Evolutionary conservation across 2,113 vertebrate species (phyloP), one percentile per base, ranked within the genome.

Genomic region (Opisthocomus hoazin): DNA sequence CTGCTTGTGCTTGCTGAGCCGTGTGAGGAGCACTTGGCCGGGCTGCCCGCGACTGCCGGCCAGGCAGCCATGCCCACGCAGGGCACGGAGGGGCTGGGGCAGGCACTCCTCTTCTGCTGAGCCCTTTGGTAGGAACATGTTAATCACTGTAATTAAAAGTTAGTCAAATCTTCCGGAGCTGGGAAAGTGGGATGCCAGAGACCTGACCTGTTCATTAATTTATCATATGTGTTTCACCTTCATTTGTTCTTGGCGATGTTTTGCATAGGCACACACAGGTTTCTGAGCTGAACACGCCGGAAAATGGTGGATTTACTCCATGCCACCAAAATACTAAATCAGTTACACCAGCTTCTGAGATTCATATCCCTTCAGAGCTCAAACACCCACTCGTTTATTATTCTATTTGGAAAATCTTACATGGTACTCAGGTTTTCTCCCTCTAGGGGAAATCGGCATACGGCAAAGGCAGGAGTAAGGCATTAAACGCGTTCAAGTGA

Each of bases 381-480:
- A 69, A 74, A 88, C 66, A 86, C 79, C 64, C 76, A 77, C 83
- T 81, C 19, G 4, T 95, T 91, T 84, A 94, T 96, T 94, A 92
- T 79, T 96, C 77, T 94, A 17, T 91, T 94, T 87, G 80, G 89
- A 92, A 95, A 94, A 87, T 79, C 53, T 71, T 82, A 29, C n/a
- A 79, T 12, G 37, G 50, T 80, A 45, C 64, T 93, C 66, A 34
- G 76, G 54, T 61, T 84, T 94, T 73, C 61, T 91, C 74, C 84
- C 91, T 82, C 81, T 56, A 74, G 81, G 65, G 41, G 19, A 78
- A 75, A 91, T 56, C 81, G 82, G 69, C 80, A 87, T 91, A 89
- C 73, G 87, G 91, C 65, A 87, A 78, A 95, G 53, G 60, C 76
- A 45, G 60, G 83, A 95, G 32, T 7, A 51, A 85, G 94, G 48